Evolutionary conservation across 2,797 vertebrate species (phyloP).

Genomic region (Mus minutoides): DNA sequence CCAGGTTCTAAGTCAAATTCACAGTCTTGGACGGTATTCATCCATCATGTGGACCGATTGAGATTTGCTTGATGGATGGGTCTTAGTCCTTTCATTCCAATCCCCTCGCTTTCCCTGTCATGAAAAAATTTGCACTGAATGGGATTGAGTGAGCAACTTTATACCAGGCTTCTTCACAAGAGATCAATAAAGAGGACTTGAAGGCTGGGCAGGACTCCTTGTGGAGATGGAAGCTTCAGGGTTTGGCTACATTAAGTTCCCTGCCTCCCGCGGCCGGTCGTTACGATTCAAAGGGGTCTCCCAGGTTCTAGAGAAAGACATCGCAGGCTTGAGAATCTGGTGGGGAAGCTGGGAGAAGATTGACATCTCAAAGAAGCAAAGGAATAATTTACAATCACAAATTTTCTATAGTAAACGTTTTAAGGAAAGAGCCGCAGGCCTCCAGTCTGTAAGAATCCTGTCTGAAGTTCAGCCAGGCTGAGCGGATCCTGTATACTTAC

Average conservation of each 20-base stretch:
- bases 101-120: not conserved
- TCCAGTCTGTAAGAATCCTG: not conserved
- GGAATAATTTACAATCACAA: not conserved
- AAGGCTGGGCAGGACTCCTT: rapidly evolving
- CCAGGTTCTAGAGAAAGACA: not conserved
- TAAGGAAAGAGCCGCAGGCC: not conserved
- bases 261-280: not conserved
- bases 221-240: not conserved
- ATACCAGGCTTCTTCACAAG: not conserved
- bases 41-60: not conserved
- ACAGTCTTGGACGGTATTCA: rapidly evolving
- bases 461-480: not conserved
- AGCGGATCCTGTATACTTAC: rapidly evolving
- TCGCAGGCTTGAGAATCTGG: not conserved
- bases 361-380: not conserved
- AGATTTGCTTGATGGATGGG: not conserved
- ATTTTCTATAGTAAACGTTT: conserved; percentile 18
- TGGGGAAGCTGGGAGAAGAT: not conserved
- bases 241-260: not conserved
- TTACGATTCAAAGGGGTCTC: not conserved
- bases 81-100: not conserved
- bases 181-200: not conserved
- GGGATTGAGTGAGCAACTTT: not conserved
- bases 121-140: not conserved
- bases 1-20: not conserved